A percentile compares a stretch with the other conserved stretches of the same genome.
phyloP scores from a whole-genome alignment of 2,888 invertebrate genomes.

The Prosapia bicincta region DNA sequence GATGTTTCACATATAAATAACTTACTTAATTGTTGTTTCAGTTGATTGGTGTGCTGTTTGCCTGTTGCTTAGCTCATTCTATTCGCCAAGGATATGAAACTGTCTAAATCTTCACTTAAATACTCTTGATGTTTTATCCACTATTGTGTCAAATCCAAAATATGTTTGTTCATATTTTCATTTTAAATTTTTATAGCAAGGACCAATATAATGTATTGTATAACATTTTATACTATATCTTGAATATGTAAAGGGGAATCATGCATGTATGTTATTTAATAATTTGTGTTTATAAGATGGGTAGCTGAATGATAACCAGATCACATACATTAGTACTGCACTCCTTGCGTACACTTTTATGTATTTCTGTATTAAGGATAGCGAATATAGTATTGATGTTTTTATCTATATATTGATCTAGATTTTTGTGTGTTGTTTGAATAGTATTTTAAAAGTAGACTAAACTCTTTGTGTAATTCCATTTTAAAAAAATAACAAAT shows the following conservation, averaged over 20 bases:
- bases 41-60: conserved; percentile 86
- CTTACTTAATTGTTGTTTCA: conserved; percentile 33
- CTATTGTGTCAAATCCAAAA: not conserved
- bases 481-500: too few relatives aligned
- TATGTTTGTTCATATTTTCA: not conserved
- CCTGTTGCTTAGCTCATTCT: conserved; percentile 89
- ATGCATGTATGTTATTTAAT: not conserved
- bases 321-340: too few relatives aligned
- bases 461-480: too few relatives aligned
- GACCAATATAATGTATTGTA: not conserved
- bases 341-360: not conserved
- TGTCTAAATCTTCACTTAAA: conserved; percentile 30
- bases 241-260: not conserved
- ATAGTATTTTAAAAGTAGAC: not conserved
- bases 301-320: too few relatives aligned
- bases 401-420: not conserved
- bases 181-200: not conserved
- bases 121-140: not conserved
- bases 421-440: not conserved
- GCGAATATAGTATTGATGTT: not conserved
- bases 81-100: conserved; percentile 62
- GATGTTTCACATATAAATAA: too few relatives aligned
- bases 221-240: not conserved
- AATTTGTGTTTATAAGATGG: not conserved
- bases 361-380: not conserved